A percentile compares a stretch with the other conserved stretches of the same genome.
Evolutionary conservation across 1,140 invertebrate species (phyloP).

Genomic region (Aphaenogaster rudis): DNA sequence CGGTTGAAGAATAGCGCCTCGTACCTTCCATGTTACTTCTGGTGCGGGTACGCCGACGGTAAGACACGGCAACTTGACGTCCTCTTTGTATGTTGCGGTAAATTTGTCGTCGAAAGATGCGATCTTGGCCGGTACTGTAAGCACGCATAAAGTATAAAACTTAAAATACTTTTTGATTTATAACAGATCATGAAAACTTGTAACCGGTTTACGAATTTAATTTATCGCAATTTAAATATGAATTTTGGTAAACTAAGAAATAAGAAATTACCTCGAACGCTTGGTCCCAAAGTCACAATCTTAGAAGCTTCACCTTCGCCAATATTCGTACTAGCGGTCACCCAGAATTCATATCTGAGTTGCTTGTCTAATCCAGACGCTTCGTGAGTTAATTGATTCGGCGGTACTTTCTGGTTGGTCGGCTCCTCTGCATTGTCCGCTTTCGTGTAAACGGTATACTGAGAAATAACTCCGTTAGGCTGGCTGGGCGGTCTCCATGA

Average conservation of each 20-base stretch:
- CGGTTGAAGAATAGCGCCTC: constrained; percentile 89
- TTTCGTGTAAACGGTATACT: constrained; percentile 97
- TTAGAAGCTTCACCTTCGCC: constrained; percentile 96
- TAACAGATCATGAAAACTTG: neutral
- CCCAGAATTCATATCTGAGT: constrained; percentile 96
- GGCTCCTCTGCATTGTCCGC: constrained; percentile 91
- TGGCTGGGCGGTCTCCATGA: constrained; percentile 97
- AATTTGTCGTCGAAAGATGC: constrained; percentile 97
- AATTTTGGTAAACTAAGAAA: neutral
- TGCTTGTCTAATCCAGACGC: constrained; percentile 94
- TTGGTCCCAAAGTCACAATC: constrained; percentile 93
- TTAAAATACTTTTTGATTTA: neutral
- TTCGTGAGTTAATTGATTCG: constrained; percentile 89
- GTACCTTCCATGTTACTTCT: constrained; percentile 95
- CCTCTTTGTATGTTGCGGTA: constrained; percentile 96
- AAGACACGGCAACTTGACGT: constrained; percentile 96
- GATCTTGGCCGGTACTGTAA: constrained; percentile 95
- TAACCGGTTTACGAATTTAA: neutral
- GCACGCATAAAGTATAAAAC: constrained; percentile 49
- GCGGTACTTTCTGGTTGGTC: constrained; percentile 90
- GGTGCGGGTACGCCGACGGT: constrained; percentile 96
- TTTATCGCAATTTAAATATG: neutral
- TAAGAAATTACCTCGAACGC: constrained; percentile 90
- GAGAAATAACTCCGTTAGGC: constrained; percentile 96
- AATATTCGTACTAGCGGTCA: constrained; percentile 96